Base-by-base conservation (phyloP, 2,113 vertebrate species). In the Caranx ignobilis region DNA sequence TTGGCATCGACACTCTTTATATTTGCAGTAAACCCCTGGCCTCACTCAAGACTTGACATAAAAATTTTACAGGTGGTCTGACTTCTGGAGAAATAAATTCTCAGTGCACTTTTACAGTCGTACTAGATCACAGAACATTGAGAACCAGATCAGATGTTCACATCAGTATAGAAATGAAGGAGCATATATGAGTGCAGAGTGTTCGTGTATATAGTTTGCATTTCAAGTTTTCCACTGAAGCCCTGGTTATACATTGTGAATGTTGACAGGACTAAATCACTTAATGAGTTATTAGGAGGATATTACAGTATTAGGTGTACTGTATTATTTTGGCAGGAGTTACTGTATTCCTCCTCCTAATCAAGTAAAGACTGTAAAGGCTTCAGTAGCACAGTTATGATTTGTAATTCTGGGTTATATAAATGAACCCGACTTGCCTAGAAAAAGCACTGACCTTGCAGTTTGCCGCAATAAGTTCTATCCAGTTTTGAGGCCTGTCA, bases 11-110 rank as follows among this genome's bases (percentile, higher is more conserved):
- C 8, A 35, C 18, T 16, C 4, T 54, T 48, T 39, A 31, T 50
- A 63, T 37, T 45, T 39, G 18, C 50, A 55, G 16, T 16, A 13
- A 19, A 57, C 47, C 6, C 11, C 9, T 13, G 45, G 41, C 37
- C 6, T 67, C 11, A 67, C 16, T 68, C 52, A 21, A 21, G 45
- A 45, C 37, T 16, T 13, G 3, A 41, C 11, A 73, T 57, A 1
- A 64, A 41, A 69, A 15, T 6, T 35, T 10, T 68, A 43, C 45
- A 43, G 15, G 66, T 37, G 26, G 31, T 75, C 41, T 18, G 32
- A 54, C 34, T 26, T 56, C 39, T 62, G 43, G 18, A 48, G 77
- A 18, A 66, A 74, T 60, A 61, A 59, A 60, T 6, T 21, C 13
- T 48, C 12, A 54, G 18, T 21, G 0, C n/a, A 31, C 39, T 35